phyloP scores from a whole-genome alignment of 35 echinoderm and acorn worm species.

The Apostichopus parvimensis region DNA sequence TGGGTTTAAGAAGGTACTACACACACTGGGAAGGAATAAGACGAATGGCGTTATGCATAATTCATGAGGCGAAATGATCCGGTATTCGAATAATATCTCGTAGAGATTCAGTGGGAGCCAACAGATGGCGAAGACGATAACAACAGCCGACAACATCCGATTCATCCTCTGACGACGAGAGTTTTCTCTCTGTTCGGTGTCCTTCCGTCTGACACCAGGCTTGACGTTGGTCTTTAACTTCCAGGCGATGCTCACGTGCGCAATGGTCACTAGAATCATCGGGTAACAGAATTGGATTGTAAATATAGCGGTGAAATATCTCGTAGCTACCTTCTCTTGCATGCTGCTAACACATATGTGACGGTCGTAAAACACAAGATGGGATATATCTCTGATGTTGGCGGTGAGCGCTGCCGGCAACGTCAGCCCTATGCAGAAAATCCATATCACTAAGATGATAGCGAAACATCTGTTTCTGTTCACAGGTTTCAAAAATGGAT shows the following conservation, averaged over 20 bases:
- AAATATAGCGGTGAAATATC: slow-evolving; percentile 75
- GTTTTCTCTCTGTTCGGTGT: slow-evolving; percentile 79
- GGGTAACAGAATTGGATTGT: slow-evolving; percentile 85
- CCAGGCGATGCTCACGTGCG: slow-evolving; percentile 76
- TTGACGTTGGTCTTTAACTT: slow-evolving; percentile 79
- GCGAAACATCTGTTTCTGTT: slow-evolving; percentile 65
- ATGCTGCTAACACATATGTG: slow-evolving; percentile 57
- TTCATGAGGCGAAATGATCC: background rate
- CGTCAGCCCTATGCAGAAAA: slow-evolving; percentile 63
- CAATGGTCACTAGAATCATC: slow-evolving; percentile 67
- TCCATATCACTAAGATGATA: slow-evolving; percentile 79
- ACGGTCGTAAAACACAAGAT: background rate
- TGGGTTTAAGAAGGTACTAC: slow-evolving; percentile 76
- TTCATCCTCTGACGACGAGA: slow-evolving; percentile 73
- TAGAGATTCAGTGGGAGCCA: slow-evolving; percentile 85
- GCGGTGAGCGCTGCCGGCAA: slow-evolving; percentile 64
- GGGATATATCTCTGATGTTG: slow-evolving; percentile 46
- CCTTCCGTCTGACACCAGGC: slow-evolving; percentile 70
- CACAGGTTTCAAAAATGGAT: slow-evolving; percentile 82
- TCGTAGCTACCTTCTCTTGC: background rate
- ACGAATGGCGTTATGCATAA: slow-evolving; percentile 25
- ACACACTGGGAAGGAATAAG: slow-evolving; percentile 41
- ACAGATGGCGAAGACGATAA: slow-evolving; percentile 81
- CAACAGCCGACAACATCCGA: slow-evolving; percentile 88
- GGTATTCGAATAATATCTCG: slow-evolving; percentile 39